These are phyloP conservation scores for Salminus brasiliensis DNA, from an alignment of 2,113 vertebrate species.

Conservation along the genomic window DNA sequence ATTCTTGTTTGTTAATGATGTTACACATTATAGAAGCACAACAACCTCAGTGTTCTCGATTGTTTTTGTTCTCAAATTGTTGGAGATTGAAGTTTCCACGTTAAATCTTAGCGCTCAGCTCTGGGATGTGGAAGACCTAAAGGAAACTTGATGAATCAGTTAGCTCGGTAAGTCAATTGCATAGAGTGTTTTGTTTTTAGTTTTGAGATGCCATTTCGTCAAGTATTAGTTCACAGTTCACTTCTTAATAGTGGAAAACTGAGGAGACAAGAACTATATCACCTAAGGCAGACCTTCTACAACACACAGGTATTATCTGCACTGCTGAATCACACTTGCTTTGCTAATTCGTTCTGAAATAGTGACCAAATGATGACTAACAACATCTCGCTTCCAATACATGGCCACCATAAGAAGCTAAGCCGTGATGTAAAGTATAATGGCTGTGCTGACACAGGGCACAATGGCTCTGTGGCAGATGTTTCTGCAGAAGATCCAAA, in stretches of 20 bases:
- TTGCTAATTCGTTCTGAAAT: not conserved
- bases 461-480: not conserved
- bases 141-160: not conserved
- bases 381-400: not conserved
- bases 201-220: not conserved
- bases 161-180: conserved; percentile 41
- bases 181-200: conserved; percentile 30
- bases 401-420: not conserved
- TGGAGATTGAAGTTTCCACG: not conserved
- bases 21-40: conserved; percentile 9
- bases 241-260: not conserved
- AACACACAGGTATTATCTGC: not conserved
- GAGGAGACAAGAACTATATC: not conserved
- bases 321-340: not conserved
- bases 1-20: conserved; percentile 31
- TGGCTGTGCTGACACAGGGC: not conserved
- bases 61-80: conserved; percentile 7
- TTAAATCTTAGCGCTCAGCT: conserved; percentile 13
- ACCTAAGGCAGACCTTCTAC: not conserved
- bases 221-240: conserved; percentile 29
- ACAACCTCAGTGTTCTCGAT: not conserved
- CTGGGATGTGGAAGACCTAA: conserved; percentile 47
- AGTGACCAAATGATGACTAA: not conserved
- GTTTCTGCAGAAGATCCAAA: not conserved
- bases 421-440: too few relatives aligned